A percentile compares a stretch with the other conserved stretches of the same genome.
Conservation (phyloP, 2,888 invertebrate species). For the Pantelozetes paolii region DNA sequence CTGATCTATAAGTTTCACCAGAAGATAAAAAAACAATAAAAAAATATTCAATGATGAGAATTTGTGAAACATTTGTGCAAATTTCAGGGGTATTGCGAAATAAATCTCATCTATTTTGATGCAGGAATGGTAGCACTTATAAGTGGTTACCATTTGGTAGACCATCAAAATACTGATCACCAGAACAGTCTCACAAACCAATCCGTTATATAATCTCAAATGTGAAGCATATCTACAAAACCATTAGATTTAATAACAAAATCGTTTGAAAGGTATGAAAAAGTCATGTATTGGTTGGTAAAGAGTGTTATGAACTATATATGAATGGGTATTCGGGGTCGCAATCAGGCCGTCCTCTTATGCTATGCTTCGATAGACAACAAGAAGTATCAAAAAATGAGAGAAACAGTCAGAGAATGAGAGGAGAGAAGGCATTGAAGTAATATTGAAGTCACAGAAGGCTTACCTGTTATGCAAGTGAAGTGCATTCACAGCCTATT, state of each 20-base stretch:
- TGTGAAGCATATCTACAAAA: neutral
- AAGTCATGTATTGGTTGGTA: neutral
- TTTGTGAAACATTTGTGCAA: no score
- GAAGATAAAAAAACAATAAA: no score
- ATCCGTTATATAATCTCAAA: neutral
- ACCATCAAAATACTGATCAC: neutral
- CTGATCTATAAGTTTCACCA: no score
- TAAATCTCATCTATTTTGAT: no score
- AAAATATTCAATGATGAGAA: no score
- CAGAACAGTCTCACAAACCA: neutral
- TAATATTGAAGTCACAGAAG: neutral
- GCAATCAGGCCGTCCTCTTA: constrained; percentile 14
- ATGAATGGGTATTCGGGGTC: neutral
- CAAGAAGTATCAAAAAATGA: neutral
- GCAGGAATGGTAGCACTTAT: no score
- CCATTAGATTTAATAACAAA: neutral
- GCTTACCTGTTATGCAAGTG: constrained; percentile 34
- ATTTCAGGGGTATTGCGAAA: no score
- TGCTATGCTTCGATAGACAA: constrained; percentile 32
- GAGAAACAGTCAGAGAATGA: neutral
- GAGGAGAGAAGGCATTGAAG: neutral
- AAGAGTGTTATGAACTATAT: neutral
- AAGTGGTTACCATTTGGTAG: neutral
- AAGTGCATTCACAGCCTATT: constrained; percentile 25
- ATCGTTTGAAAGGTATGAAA: neutral